phyloP scores from a whole-genome alignment of 2,888 invertebrate species.

The Brachylomia viminalis region DNA sequence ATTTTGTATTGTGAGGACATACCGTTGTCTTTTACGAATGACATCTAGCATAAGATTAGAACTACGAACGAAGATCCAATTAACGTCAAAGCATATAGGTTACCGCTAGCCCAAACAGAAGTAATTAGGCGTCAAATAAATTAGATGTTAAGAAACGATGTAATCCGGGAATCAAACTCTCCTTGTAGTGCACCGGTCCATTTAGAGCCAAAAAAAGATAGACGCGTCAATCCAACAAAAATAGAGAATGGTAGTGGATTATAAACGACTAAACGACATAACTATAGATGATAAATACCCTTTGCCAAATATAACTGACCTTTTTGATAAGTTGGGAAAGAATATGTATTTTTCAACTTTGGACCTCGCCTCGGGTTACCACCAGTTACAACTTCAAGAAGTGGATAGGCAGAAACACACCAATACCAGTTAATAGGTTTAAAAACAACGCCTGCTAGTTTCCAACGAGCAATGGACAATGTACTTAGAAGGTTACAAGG shows the following conservation, averaged over 20 bases:
- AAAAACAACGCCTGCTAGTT: neutral
- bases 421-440: too few species aligned
- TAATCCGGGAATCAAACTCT: neutral
- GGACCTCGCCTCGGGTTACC: neutral
- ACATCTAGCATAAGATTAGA: neutral
- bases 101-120: neutral
- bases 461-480: neutral
- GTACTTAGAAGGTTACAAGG: neutral
- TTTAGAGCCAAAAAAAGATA: neutral
- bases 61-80: neutral
- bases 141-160: neutral
- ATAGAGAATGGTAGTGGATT: too few species aligned
- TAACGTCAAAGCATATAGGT: neutral
- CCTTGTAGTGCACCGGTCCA: neutral
- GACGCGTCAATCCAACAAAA: too few species aligned
- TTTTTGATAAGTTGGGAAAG: too few species aligned
- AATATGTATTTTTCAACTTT: neutral
- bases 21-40: neutral
- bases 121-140: neutral
- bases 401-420: neutral
- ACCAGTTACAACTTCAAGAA: neutral
- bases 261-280: too few species aligned
- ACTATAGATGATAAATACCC: too few species aligned
- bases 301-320: too few species aligned
- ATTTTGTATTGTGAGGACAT: conserved; percentile 1